These are phyloP conservation scores for Mallotus villosus DNA, from an alignment of 2,797 vertebrate genomes.

Conservation along the genomic window DNA sequence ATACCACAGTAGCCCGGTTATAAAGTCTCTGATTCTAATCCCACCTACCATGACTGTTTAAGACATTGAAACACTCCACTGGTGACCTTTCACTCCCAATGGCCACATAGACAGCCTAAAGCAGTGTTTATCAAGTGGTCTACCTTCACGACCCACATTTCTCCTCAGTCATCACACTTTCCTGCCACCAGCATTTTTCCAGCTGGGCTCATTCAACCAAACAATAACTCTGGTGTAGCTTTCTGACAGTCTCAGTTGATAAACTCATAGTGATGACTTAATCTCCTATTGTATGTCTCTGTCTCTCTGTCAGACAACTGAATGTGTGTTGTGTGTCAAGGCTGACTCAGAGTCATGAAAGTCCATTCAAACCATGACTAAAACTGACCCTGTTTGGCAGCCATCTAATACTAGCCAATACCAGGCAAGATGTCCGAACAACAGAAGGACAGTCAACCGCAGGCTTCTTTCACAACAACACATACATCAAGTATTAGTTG, in stretches of 20 bases:
- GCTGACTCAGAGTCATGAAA: conserved; percentile 6
- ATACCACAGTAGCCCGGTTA: no score
- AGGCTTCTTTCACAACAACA: background rate
- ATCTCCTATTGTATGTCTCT: conserved; percentile 10
- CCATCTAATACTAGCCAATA: conserved; percentile 9
- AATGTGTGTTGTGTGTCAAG: background rate
- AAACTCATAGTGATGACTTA: conserved; percentile 15
- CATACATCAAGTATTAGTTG: background rate
- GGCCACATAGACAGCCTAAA: no score
- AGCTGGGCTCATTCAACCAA: background rate
- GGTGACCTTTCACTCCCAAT: no score
- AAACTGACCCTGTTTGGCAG: conserved; percentile 4
- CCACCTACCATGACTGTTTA: no score
- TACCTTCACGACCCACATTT: no score
- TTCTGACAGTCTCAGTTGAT: background rate
- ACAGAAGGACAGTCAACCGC: background rate
- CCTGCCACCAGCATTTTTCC: background rate
- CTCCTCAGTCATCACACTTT: background rate
- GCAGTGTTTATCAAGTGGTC: background rate
- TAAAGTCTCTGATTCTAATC: no score
- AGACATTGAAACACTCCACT: no score
- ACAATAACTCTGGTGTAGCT: conserved; percentile 13
- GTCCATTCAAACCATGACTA: background rate
- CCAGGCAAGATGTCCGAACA: background rate
- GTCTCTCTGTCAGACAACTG: background rate